A percentile compares a stretch with the other conserved stretches of the same genome.
Evolutionary conservation across 2,797 vertebrate species (phyloP).

Genomic region (Vipera latastei): DNA sequence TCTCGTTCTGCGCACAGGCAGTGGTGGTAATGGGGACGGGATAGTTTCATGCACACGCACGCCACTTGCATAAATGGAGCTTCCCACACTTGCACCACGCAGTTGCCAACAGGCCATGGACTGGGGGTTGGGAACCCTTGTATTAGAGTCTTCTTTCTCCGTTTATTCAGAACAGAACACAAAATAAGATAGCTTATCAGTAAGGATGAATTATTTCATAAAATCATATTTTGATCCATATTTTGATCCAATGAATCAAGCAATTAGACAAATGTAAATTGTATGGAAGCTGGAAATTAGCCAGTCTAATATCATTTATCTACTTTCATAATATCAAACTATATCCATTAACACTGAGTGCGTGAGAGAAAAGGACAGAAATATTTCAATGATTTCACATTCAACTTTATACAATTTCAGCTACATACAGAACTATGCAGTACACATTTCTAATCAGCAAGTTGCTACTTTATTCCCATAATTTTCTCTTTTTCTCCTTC

Average conservation of each 20-base stretch:
- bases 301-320: neutral
- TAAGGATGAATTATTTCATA: neutral
- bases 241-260: neutral
- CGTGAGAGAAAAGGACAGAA: neutral
- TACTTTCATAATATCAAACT: neutral
- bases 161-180: neutral
- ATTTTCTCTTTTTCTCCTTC: constrained; percentile 28
- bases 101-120: neutral
- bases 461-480: neutral
- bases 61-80: neutral
- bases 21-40: neutral
- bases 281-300: neutral
- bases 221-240: neutral
- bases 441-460: neutral
- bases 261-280: neutral
- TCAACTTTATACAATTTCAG: neutral
- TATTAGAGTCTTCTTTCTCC: neutral
- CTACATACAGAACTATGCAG: constrained; percentile 33
- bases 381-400: neutral
- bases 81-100: neutral
- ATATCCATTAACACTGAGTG: neutral
- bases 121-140: neutral
- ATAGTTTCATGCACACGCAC: neutral
- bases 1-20: neutral
- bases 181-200: neutral